phyloP scores from a whole-genome alignment of 2,888 invertebrate genomes.

The Napeogenes sylphis region DNA sequence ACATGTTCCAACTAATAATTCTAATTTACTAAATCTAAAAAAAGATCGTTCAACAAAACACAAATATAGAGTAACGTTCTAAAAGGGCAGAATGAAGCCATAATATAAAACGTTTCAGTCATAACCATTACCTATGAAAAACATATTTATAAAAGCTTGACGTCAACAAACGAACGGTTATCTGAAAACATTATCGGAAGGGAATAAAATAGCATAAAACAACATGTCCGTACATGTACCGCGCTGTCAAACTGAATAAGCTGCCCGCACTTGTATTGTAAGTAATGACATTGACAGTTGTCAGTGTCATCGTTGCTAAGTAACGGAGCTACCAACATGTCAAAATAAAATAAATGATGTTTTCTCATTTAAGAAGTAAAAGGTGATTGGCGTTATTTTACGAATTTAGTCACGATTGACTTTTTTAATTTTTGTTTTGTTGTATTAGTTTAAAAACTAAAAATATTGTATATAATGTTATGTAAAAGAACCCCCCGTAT shows the following conservation, averaged over 20 bases:
- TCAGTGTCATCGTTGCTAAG: slow-evolving; percentile 32
- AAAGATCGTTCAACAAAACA: background rate
- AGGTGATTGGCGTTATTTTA: too few species aligned
- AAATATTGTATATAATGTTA: background rate
- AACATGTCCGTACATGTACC: slow-evolving; percentile 38
- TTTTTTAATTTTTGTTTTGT: too few species aligned
- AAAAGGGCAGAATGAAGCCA: background rate
- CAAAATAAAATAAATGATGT: slow-evolving; percentile 27
- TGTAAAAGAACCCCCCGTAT: slow-evolving; percentile 20
- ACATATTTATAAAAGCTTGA: slow-evolving; percentile 14
- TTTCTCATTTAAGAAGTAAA: slow-evolving; percentile 1
- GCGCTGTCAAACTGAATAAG: slow-evolving; percentile 43
- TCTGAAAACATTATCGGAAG: slow-evolving; percentile 15
- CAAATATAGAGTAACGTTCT: too few species aligned
- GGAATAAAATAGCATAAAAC: slow-evolving; percentile 28
- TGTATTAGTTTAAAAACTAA: background rate
- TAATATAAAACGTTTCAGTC: background rate
- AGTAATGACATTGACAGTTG: slow-evolving; percentile 22
- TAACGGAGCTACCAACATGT: slow-evolving; percentile 32
- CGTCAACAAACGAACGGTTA: slow-evolving; percentile 16
- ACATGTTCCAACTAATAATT: too few species aligned
- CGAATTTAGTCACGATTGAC: too few species aligned
- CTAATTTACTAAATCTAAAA: too few species aligned
- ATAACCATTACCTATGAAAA: slow-evolving; percentile 11
- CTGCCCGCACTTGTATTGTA: slow-evolving; percentile 23